Base-by-base conservation (phyloP, 2,797 vertebrate genomes). In the Cirrhinus molitorella region DNA sequence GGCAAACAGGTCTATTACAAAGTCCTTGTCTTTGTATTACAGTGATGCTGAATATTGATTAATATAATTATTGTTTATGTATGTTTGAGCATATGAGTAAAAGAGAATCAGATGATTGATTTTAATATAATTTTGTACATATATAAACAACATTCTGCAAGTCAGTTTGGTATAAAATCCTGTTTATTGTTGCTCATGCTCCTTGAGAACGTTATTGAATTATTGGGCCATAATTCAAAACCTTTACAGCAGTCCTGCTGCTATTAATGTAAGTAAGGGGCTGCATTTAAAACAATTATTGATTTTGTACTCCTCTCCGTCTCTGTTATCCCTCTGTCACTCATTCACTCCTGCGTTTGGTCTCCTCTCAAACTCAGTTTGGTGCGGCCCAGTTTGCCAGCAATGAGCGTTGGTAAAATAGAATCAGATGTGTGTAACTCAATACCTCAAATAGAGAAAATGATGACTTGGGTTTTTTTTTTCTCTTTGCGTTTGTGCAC, bases 401-500 rank as follows among this genome's bases (percentile, higher is more conserved):
- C 96, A 92, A 93, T 86, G 91, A 92, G 94, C 94, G 92, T 93
- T 95, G 96, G 96, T 94, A 96, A 97, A 98, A 96, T 96, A 96
- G 95, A 96, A 97, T 98, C 97, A 97, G 96, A 98, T 98, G 97
- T 95, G 96, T 95, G 96, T 96, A 98, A 99, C 96, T 94, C 95
- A 96, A 97, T 96, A 95, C 96, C 96, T 96, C 93, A 96, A 95
- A 96, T 92, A 90, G 88, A 91, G 91, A 96, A 97, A 97, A 97
- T 96, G 96, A 97, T 97, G 97, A 98, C 95, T 87, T 86, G 87
- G 87, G 85, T 79, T 91, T 92, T 92, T 93, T 85, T 83, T 79
- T 57, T 72, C 61, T 63, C 51, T 76, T 49, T 76, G 88, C 85
- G 80, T 88, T 85, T 63, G 37, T 71, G 28, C 80, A 73, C 77